Evolutionary conservation across 2,797 vertebrate species (phyloP), one percentile per base, ranked within the genome.

Genomic region (Heterohyrax brucei): DNA sequence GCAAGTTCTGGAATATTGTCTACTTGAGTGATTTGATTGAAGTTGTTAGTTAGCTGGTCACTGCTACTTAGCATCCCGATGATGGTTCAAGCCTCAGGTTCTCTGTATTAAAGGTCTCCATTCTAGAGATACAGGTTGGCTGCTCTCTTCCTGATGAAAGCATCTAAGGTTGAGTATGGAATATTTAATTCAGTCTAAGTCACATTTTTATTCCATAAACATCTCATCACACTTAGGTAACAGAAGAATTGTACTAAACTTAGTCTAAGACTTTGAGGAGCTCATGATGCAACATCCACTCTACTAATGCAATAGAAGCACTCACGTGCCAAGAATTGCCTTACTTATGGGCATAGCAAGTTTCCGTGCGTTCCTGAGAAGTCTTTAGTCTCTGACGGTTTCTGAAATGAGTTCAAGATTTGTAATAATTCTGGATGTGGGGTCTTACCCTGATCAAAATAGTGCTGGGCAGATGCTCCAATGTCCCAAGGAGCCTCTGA

Each of bases 241-340:
- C 13, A 4, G 61, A 33, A 0, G 33, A 33, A 0, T 10, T 5
- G 3, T 0, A 0, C 3, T 21, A 1, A 14, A 7, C 7, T 14
- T 2, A 6, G 3, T 1, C 4, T 3, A 0, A 0, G 0, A 1
- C 18, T 14, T 12, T 0, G 61, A 50, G 12, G 5, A 9, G 39
- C 2, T 4, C 2, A 0, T 0, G 10, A 0, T 0, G 7, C 5
- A 1, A 22, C 16, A 0, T 33, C 16, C 10, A 0, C 13, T 19
- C 22, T 6, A 2, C 9, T 6, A 24, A 10, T 0, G 7, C 59
- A 75, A 26, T 44, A 30, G 2, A 16, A 33, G 30, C 5, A 7
- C 3, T 24, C 5, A 53, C 33, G 16, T 24, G 3, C 12, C 48
- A 39, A 18, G 46, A 66, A 9, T 7, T 2, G 0, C 83, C n/a